A percentile compares a stretch with the other conserved stretches of the same genome.
Evolutionary conservation across 2,113 vertebrate genomes (phyloP).

Genomic region (human (Homo sapiens)): DNA sequence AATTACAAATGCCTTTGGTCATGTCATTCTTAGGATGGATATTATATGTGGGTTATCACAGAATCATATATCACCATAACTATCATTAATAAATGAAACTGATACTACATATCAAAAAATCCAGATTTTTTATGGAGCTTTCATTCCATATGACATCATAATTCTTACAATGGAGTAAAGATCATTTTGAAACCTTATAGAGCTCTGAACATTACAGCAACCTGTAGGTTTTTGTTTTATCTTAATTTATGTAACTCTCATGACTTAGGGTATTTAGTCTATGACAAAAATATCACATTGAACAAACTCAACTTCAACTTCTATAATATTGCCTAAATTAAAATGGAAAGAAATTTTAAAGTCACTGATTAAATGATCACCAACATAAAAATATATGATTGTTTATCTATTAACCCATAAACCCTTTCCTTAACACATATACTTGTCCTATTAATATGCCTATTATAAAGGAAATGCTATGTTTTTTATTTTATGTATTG

Average conservation of each 20-base stretch:
- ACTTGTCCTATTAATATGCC: background rate
- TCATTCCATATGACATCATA: constrained; percentile 92
- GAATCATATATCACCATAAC: constrained; percentile 91
- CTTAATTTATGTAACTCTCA: constrained; percentile 59
- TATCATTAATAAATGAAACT: constrained; percentile 91
- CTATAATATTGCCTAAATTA: constrained; percentile 45
- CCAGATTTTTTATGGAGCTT: constrained; percentile 81
- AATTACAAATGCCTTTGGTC: constrained; percentile 98
- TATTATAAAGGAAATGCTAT: background rate
- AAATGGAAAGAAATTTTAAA: constrained; percentile 42
- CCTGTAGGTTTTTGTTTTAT: constrained; percentile 42
- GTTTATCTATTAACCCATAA: background rate
- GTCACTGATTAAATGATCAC: constrained; percentile 48
- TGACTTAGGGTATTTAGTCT: constrained; percentile 32
- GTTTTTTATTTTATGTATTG: background rate
- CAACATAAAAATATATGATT: background rate
- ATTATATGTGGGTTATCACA: constrained; percentile 91
- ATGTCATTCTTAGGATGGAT: constrained; percentile 88
- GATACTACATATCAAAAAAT: constrained; percentile 89
- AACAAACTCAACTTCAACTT: constrained; percentile 47
- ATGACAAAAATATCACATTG: constrained; percentile 33
- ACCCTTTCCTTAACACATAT: background rate
- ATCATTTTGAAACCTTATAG: constrained; percentile 52
- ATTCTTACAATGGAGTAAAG: constrained; percentile 79
- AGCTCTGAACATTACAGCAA: constrained; percentile 61